Conservation (phyloP, 2,888 invertebrate genomes). For the Hedychridium roseum region DNA sequence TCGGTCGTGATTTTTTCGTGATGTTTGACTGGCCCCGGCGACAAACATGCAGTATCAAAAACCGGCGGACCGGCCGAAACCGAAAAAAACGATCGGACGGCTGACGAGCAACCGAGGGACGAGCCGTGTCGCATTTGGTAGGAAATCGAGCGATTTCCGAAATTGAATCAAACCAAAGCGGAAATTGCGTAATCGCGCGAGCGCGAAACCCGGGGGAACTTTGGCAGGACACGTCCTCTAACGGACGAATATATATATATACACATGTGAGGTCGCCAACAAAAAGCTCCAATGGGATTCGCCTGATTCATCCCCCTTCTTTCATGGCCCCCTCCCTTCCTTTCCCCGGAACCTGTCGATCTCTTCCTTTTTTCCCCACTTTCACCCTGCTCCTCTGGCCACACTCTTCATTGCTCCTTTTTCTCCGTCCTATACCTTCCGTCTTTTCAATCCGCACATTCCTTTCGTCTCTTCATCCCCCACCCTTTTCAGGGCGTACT, state of each 20-base stretch:
- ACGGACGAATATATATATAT: slow-evolving; percentile 21
- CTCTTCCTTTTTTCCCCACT: slow-evolving; percentile 18
- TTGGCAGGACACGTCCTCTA: slow-evolving; percentile 28
- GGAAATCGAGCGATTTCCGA: slow-evolving; percentile 45
- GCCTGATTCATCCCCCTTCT: not conserved
- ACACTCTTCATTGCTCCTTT: slow-evolving; percentile 10
- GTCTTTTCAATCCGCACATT: no score
- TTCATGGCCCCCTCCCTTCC: not conserved
- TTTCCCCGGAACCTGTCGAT: not conserved
- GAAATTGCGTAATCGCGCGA: slow-evolving; percentile 51
- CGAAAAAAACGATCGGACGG: no score
- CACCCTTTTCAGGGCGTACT: not conserved
- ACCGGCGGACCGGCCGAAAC: no score
- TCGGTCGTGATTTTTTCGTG: no score
- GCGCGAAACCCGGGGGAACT: slow-evolving; percentile 11
- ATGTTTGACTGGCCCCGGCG: no score
- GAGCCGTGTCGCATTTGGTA: no score
- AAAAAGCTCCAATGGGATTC: slow-evolving; percentile 25
- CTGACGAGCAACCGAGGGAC: no score
- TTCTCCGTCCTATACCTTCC: not conserved
- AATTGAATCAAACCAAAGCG: slow-evolving; percentile 53
- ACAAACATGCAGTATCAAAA: no score
- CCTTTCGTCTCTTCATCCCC: no score
- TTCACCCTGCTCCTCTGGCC: slow-evolving; percentile 2
- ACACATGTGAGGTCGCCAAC: slow-evolving; percentile 18